phyloP scores from a whole-genome alignment of 2,888 invertebrate genomes.

The Sisyra nigra region DNA sequence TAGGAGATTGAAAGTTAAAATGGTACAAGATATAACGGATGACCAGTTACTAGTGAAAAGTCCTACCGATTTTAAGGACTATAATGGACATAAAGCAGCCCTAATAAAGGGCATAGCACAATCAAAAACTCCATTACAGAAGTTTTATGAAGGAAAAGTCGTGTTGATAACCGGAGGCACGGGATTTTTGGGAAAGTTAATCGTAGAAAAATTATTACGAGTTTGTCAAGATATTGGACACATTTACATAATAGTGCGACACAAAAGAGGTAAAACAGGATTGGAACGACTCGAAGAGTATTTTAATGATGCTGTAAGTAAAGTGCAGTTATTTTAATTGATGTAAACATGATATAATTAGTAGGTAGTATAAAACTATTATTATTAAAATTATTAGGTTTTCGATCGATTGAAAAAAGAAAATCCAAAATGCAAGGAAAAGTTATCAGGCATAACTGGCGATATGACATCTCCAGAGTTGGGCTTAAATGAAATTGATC shows the following conservation, averaged over 20 bases:
- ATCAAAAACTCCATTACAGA: conserved; percentile 30
- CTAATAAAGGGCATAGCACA: conserved; percentile 6
- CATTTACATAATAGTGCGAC: conserved; percentile 62
- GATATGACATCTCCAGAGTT: conserved; percentile 28
- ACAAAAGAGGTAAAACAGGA: conserved; percentile 47
- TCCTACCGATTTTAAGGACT: too few species aligned
- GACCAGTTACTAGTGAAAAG: too few species aligned
- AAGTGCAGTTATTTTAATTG: conserved; percentile 5
- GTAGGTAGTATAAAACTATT: not conserved
- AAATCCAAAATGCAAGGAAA: conserved; percentile 36
- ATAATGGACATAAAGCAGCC: too few species aligned
- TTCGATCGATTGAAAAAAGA: conserved; percentile 41
- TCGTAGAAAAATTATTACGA: conserved; percentile 75
- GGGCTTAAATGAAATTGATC: conserved; percentile 36
- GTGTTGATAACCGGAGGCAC: conserved; percentile 74
- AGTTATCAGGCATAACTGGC: conserved; percentile 48
- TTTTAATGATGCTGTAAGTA: conserved; percentile 34
- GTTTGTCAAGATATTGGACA: conserved; percentile 57
- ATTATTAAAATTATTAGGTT: conserved; percentile 27
- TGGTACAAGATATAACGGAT: too few species aligned
- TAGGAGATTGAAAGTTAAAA: too few species aligned
- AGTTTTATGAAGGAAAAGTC: conserved; percentile 49
- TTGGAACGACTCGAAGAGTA: conserved; percentile 46
- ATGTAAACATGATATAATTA: not conserved
- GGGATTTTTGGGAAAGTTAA: conserved; percentile 80